These are phyloP conservation scores for Psilopsiagon aymara DNA, from an alignment of 2,113 vertebrate genomes.

Conservation along the genomic window DNA sequence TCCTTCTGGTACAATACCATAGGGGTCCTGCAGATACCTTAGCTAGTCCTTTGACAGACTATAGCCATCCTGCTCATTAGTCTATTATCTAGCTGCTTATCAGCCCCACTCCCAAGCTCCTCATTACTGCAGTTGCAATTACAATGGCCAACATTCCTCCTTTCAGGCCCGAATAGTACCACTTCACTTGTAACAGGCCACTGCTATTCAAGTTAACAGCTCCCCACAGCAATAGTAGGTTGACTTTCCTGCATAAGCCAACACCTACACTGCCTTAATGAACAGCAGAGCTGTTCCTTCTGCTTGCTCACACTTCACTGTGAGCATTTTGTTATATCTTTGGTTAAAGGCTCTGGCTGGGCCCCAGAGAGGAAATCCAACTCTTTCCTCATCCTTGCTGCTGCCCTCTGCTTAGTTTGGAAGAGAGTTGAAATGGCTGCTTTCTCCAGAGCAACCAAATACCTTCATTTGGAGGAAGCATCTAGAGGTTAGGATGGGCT, in stretches of 20 bases:
- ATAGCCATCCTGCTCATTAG: conserved; percentile 55
- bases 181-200: background rate
- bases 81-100: conserved; percentile 40
- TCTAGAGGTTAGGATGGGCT: background rate
- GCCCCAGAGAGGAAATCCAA: background rate
- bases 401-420: background rate
- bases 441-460: background rate
- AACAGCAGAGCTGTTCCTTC: background rate
- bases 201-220: background rate
- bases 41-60: background rate
- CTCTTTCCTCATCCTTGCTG: background rate
- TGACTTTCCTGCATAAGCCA: background rate
- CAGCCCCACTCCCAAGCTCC: conserved; percentile 47
- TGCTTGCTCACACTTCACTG: background rate
- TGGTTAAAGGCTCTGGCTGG: background rate
- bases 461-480: background rate
- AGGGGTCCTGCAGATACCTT: conserved; percentile 33
- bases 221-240: background rate
- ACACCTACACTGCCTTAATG: background rate
- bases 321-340: background rate
- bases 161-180: background rate
- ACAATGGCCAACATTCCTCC: background rate
- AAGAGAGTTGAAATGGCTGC: background rate
- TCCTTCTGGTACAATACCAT: background rate
- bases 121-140: conserved; percentile 36